These are phyloP conservation scores for Tanypteryx hageni DNA, from an alignment of 2,888 invertebrate species.

Conservation along the genomic window DNA sequence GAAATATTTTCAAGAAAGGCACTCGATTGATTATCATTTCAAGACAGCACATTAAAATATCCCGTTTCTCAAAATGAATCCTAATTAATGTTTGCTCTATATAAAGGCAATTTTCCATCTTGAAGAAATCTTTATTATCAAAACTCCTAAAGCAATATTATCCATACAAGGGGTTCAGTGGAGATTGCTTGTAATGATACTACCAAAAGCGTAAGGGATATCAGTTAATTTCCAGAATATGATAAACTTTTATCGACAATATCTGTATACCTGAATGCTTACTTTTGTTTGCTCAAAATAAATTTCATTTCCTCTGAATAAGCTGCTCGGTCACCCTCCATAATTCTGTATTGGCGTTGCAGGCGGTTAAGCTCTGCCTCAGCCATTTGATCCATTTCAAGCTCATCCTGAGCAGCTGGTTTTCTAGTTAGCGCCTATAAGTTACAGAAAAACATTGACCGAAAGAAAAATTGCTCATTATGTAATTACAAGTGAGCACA, in stretches of 20 bases:
- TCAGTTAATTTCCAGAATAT: not conserved
- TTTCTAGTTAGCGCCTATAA: conserved; percentile 2
- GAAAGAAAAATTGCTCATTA: not conserved
- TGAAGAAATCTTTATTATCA: too few species aligned
- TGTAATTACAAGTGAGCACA: too few species aligned
- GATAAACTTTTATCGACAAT: not conserved
- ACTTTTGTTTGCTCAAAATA: conserved; percentile 76
- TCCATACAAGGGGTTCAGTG: not conserved
- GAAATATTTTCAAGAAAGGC: too few species aligned
- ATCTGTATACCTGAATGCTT: not conserved
- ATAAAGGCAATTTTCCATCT: too few species aligned
- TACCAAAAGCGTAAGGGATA: too few species aligned
- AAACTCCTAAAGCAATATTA: conserved; percentile 66
- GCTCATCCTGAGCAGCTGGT: conserved; percentile 77
- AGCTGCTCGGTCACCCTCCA: conserved; percentile 87
- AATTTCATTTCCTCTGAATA: conserved; percentile 84
- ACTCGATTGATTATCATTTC: too few species aligned
- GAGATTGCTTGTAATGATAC: not conserved
- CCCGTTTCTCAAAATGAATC: too few species aligned
- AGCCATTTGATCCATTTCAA: conserved; percentile 87
- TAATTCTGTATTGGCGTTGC: conserved; percentile 86
- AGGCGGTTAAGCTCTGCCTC: conserved; percentile 87
- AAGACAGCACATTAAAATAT: too few species aligned
- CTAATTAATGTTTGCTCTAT: too few species aligned
- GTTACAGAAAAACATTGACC: not conserved